phyloP scores from a whole-genome alignment of 1,140 invertebrate species.

The Linepithema humile region DNA sequence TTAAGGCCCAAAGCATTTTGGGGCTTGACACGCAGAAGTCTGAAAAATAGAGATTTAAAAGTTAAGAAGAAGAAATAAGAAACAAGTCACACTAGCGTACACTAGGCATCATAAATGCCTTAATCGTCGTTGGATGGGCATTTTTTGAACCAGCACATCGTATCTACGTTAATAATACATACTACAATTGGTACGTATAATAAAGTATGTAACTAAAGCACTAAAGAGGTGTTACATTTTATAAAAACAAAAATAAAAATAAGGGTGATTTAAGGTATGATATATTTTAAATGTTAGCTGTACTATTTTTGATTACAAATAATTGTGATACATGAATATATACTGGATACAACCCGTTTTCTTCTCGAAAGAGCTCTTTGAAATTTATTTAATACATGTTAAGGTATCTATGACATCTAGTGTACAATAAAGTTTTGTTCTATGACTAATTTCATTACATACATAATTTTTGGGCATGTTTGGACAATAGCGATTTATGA shows the following conservation, averaged over 20 bases:
- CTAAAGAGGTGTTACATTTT: background rate
- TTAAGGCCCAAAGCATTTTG: constrained; percentile 89
- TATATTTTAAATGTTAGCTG: background rate
- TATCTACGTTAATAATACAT: background rate
- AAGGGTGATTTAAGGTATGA: background rate
- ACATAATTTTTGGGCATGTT: too few species aligned
- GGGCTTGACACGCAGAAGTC: constrained; percentile 86
- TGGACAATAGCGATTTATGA: constrained; percentile 91
- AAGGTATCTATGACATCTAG: background rate
- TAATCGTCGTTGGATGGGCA: background rate
- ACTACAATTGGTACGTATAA: background rate
- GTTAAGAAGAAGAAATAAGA: constrained; percentile 22
- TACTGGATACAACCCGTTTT: background rate
- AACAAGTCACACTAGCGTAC: too few species aligned
- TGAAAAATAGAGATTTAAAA: constrained; percentile 65
- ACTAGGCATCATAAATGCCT: too few species aligned
- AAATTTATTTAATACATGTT: background rate
- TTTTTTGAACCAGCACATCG: background rate
- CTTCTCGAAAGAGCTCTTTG: background rate
- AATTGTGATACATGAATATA: background rate
- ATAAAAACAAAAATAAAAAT: background rate
- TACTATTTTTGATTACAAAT: background rate
- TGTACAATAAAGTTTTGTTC: background rate
- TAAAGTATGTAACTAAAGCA: background rate
- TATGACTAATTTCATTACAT: constrained; percentile 83